A percentile compares a stretch with the other conserved stretches of the same genome.
Conservation (phyloP, 2,888 invertebrate genomes). For the Melolontha melolontha region DNA sequence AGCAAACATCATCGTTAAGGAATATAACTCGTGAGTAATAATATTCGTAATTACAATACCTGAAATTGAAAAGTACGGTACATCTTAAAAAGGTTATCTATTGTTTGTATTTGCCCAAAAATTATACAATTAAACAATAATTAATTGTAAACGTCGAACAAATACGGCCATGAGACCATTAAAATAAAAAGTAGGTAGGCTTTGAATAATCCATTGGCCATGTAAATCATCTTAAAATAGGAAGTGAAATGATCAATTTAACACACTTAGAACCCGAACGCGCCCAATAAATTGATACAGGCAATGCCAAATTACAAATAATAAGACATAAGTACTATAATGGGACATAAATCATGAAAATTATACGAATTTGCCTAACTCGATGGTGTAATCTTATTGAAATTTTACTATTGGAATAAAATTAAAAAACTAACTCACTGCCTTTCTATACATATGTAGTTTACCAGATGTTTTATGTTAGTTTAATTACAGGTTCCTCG, state of each 20-base stretch:
- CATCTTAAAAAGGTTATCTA: too few relatives aligned
- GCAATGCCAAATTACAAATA: constrained; percentile 34
- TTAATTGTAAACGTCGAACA: not conserved
- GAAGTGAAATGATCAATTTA: constrained; percentile 21
- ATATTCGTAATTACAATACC: too few relatives aligned
- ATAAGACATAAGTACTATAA: constrained; percentile 33
- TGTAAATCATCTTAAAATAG: constrained; percentile 23
- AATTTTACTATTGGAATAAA: constrained; percentile 11
- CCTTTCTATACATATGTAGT: constrained; percentile 6
- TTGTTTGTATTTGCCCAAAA: too few relatives aligned
- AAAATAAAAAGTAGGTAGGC: constrained; percentile 20
- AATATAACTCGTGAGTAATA: too few relatives aligned
- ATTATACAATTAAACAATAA: too few relatives aligned
- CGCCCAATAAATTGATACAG: constrained; percentile 16
- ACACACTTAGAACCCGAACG: constrained; percentile 17
- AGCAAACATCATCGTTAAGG: too few relatives aligned
- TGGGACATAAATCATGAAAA: constrained; percentile 30
- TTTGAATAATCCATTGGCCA: constrained; percentile 16
- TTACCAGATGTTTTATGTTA: constrained; percentile 46
- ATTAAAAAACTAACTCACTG: not conserved
- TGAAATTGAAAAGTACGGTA: too few relatives aligned
- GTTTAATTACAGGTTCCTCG: constrained; percentile 48
- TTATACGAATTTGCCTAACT: constrained; percentile 29
- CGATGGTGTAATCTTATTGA: not conserved
- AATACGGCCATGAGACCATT: constrained; percentile 18